Evolutionary conservation across 2,113 vertebrate genomes (phyloP), one percentile per base, ranked within the genome.

Genomic region (Scopus umbretta): DNA sequence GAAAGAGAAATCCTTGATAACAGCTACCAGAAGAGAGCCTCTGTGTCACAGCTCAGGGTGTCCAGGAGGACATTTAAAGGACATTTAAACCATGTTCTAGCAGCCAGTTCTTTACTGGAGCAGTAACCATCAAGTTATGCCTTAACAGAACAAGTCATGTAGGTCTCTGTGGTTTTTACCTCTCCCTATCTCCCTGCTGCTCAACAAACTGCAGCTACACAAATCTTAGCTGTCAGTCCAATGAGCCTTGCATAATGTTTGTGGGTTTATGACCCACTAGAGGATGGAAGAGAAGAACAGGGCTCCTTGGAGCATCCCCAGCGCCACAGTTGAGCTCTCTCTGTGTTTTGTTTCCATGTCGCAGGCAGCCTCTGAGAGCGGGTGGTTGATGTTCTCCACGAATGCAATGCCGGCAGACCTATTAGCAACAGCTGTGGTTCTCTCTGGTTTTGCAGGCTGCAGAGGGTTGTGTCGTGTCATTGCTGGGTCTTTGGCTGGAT

Each of bases 161-260:
- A 13, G 42, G 29, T 89, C 80, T 96, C 63, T 9, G 1, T 83
- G 66, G 22, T 63, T 89, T 79, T 86, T 73, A 40, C 74, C 36
- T 90, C 72, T 92, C n/a, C 6, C 32, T 65, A 2, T 63, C 55
- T 88, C 56, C 23, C 72, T 66, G 87, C 55, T 94, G 65, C 88
- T 92, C 81, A 80, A 16, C 62, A 67, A 88, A 67, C 5, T 27
- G 71, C 26, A 7, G 50, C 56, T 45, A 45, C 79, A 83, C 82
- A 85, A 94, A 92, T 89, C 80, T 63, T 78, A 80, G 63, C 76
- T 94, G 83, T 87, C 83, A 86, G 68, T 83, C 88, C 86, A 80
- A 29, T 88, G 55, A 91, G 86, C 73, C 58, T 59, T 96, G 78
- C 36, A 32, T 83, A 73, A 59, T 90, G 62, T 80, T 89, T 80